Evolutionary conservation across 2,113 vertebrate species (phyloP).

Genomic region (Opisthocomus hoazin): DNA sequence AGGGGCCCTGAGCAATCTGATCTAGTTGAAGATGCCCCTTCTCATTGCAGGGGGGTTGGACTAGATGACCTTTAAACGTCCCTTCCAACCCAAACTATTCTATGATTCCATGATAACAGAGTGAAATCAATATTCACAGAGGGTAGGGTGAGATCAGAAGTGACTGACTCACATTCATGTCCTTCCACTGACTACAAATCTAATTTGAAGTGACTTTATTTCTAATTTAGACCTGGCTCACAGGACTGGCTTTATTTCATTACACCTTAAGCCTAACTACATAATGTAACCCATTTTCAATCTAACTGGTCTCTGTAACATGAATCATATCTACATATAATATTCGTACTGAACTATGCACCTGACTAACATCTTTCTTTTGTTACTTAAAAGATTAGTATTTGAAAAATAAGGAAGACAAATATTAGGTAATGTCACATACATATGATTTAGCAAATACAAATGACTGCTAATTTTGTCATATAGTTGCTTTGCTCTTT

Average conservation of each 20-base stretch:
- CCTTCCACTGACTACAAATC: background rate
- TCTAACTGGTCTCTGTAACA: background rate
- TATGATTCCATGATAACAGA: too few species aligned
- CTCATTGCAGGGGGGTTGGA: too few species aligned
- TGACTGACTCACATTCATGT: background rate
- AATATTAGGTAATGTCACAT: background rate
- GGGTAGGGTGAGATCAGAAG: background rate
- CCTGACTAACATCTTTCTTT: background rate
- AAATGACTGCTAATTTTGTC: background rate
- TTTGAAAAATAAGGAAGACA: background rate
- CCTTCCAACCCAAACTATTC: too few species aligned
- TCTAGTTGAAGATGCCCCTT: too few species aligned
- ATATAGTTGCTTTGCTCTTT: background rate
- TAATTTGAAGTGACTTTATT: constrained; percentile 1
- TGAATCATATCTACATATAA: background rate
- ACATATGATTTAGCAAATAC: background rate
- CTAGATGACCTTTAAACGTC: too few species aligned
- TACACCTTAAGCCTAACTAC: background rate
- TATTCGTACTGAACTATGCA: background rate
- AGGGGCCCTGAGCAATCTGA: too few species aligned
- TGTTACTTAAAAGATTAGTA: background rate
- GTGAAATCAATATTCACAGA: constrained; percentile 5
- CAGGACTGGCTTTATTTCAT: background rate
- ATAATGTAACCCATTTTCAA: background rate
- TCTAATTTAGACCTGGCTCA: background rate